A percentile compares a stretch with the other conserved stretches of the same genome.
Conservation (phyloP, 2,888 invertebrate genomes). For the Protophormia terraenovae region DNA sequence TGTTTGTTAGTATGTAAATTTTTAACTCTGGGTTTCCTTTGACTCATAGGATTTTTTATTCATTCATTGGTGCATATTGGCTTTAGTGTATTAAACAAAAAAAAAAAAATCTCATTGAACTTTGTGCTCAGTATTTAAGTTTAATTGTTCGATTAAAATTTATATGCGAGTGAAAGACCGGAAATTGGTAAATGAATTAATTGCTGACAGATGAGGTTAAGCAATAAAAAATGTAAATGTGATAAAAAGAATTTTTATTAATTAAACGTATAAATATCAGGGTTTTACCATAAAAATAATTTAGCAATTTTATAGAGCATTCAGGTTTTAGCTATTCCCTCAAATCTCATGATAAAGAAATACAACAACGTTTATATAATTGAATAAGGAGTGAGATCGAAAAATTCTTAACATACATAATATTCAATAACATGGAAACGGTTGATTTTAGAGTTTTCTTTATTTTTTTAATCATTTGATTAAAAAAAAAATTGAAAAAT, state of each 20-base stretch:
- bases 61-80: neutral
- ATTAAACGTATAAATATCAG: neutral
- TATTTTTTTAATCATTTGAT: too few species aligned
- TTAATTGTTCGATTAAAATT: constrained; percentile 51
- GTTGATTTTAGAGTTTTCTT: too few species aligned
- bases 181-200: constrained; percentile 41
- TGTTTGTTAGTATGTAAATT: neutral
- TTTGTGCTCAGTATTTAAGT: constrained; percentile 9
- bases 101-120: constrained; percentile 15
- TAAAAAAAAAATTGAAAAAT: too few species aligned
- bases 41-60: neutral
- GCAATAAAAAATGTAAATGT: neutral
- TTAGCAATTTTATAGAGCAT: too few species aligned
- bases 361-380: too few species aligned
- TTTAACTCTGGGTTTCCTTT: constrained; percentile 42
- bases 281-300: neutral
- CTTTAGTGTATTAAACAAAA: neutral
- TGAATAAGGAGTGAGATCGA: too few species aligned
- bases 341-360: too few species aligned
- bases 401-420: too few species aligned
- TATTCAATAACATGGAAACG: too few species aligned
- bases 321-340: too few species aligned
- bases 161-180: constrained; percentile 33
- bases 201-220: neutral
- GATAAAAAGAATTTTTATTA: neutral